Conservation (phyloP, 2,888 invertebrate species). For the Panopea generosa region DNA sequence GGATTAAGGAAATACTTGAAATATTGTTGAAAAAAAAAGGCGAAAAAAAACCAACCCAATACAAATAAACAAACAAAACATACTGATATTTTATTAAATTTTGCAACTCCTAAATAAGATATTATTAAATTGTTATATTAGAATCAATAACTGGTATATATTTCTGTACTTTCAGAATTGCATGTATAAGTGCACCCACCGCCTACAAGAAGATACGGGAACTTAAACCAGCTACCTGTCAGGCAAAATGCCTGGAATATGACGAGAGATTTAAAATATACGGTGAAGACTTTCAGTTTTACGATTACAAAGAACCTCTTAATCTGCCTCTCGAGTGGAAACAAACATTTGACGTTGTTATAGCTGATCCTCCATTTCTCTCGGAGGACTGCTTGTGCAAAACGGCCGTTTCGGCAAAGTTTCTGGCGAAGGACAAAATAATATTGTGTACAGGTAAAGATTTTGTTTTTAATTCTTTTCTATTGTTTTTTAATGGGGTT, state of each 20-base stretch:
- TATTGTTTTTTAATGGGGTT: not conserved
- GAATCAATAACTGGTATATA: no score
- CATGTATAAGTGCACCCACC: slow-evolving; percentile 95
- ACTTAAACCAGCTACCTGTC: slow-evolving; percentile 66
- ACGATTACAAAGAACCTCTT: slow-evolving; percentile 94
- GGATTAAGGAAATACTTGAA: no score
- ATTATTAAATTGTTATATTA: no score
- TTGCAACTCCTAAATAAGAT: no score
- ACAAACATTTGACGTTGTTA: slow-evolving; percentile 91
- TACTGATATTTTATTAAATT: no score
- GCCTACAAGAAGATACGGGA: slow-evolving; percentile 88
- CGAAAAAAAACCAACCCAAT: no score
- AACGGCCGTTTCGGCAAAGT: slow-evolving; percentile 91
- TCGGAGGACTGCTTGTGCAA: slow-evolving; percentile 96
- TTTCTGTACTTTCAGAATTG: slow-evolving; percentile 87
- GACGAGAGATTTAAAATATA: slow-evolving; percentile 93
- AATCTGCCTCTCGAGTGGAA: slow-evolving; percentile 88
- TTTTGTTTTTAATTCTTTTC: no score
- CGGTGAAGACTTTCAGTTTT: slow-evolving; percentile 92
- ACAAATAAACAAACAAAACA: no score
- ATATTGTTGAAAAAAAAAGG: no score
- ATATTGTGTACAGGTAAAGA: slow-evolving; percentile 92
- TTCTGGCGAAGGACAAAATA: slow-evolving; percentile 91
- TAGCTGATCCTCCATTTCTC: slow-evolving; percentile 98
- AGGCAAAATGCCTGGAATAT: slow-evolving; percentile 89